Evolutionary conservation across 2,113 vertebrate species (phyloP).

Genomic region (Chloropsis cyanopogon): DNA sequence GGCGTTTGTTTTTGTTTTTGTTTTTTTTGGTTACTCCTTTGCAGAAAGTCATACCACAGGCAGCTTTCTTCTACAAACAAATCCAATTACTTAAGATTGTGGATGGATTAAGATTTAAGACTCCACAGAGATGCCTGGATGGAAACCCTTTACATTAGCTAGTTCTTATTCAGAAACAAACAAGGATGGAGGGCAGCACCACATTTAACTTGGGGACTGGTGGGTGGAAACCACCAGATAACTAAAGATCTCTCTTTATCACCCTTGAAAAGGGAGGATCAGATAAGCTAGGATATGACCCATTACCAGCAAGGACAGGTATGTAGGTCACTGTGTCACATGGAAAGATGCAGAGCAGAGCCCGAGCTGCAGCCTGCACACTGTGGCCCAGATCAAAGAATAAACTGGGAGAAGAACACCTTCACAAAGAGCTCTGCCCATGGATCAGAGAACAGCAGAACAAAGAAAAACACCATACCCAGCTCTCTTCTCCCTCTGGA

Average conservation of each 20-base stretch:
- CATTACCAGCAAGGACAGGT: neutral
- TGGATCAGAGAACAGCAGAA: neutral
- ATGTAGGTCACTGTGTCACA: constrained; percentile 19
- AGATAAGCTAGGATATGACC: neutral
- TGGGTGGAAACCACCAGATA: neutral
- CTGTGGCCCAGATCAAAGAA: neutral
- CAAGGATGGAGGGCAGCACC: neutral
- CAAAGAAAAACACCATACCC: neutral
- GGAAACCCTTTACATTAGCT: neutral
- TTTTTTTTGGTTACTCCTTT: neutral
- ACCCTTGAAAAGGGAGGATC: neutral
- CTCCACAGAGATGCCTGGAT: neutral
- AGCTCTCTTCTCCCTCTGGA: neutral
- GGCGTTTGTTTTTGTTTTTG: too few relatives aligned
- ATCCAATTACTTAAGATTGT: constrained; percentile 31
- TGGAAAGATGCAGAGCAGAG: neutral
- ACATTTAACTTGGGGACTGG: neutral
- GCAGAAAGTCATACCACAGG: constrained; percentile 1
- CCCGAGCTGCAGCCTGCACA: neutral
- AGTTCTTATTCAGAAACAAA: neutral
- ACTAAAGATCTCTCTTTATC: neutral
- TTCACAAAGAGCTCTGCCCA: neutral
- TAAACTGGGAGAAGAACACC: neutral
- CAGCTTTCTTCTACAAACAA: constrained; percentile 8
- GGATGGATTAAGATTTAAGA: neutral